phyloP scores from a whole-genome alignment of 2,888 invertebrate species.

The Scaptomyza parva region DNA sequence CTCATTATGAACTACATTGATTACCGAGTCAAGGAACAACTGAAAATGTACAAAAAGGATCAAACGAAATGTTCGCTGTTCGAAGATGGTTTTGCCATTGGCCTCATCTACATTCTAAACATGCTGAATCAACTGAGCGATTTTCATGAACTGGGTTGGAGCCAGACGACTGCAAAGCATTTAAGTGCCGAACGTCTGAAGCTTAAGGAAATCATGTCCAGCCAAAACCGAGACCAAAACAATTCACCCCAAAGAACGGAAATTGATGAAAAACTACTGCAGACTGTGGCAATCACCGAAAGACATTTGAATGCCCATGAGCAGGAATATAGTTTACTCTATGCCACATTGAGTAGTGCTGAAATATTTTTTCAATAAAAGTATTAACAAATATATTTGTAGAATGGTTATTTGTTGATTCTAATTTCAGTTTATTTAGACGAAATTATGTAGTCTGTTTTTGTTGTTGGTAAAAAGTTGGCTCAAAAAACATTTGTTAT shows the following conservation, averaged over 20 bases:
- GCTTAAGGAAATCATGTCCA: conserved; percentile 86
- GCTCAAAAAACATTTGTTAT: conserved; percentile 37
- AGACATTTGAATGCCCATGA: conserved; percentile 92
- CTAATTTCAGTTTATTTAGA: conserved; percentile 66
- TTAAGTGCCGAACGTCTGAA: conserved; percentile 88
- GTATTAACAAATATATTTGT: background rate
- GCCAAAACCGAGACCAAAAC: conserved; percentile 84
- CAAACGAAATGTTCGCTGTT: conserved; percentile 93
- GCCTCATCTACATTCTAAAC: conserved; percentile 95
- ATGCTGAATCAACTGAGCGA: conserved; percentile 93
- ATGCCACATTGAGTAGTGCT: conserved; percentile 96
- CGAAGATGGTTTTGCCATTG: conserved; percentile 99
- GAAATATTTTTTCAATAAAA: conserved; percentile 94
- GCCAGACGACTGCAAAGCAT: conserved; percentile 92
- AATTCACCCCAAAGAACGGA: conserved; percentile 27
- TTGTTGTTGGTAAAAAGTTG: conserved; percentile 38
- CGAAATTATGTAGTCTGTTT: conserved; percentile 59
- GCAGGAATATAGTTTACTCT: conserved; percentile 95
- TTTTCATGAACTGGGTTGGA: conserved; percentile 98
- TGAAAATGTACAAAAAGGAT: conserved; percentile 94
- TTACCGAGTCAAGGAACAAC: conserved; percentile 95
- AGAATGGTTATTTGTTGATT: conserved; percentile 1
- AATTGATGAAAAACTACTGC: conserved; percentile 91
- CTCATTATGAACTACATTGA: conserved; percentile 97
- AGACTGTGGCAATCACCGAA: conserved; percentile 95